Percentiles rank a stretch among this genome's conserved stretches.
phyloP scores from a whole-genome alignment of 2,797 vertebrate genomes.

The Tenualosa thibaudeaui region DNA sequence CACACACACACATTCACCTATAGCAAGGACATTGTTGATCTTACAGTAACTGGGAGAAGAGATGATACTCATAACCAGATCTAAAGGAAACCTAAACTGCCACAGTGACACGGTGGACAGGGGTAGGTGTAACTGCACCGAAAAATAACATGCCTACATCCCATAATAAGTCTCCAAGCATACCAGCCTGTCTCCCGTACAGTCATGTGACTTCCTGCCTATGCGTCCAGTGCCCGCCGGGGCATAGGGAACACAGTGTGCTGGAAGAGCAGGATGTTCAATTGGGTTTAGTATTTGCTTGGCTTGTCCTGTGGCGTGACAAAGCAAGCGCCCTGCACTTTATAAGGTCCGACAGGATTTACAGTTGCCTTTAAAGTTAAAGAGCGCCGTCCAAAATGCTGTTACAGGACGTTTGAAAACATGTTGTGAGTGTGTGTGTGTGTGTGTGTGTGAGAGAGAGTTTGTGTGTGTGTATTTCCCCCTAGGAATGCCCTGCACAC shows the following conservation, averaged over 20 bases:
- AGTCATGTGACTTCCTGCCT: background rate
- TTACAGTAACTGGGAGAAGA: no score
- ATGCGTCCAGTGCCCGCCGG: conserved; percentile 27
- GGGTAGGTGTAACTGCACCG: no score
- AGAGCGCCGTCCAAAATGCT: conserved; percentile 32
- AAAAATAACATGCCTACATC: no score
- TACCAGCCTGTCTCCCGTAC: no score
- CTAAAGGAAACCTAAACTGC: no score
- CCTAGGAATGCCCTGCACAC: conserved; percentile 20
- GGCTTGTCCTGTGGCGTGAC: conserved; percentile 49
- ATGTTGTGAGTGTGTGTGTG: conserved; percentile 41
- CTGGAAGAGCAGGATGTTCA: no score
- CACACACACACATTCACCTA: background rate
- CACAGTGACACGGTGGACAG: no score
- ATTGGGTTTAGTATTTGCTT: conserved; percentile 44
- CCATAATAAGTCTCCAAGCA: no score
- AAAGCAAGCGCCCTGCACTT: conserved; percentile 40
- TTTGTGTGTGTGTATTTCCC: no score
- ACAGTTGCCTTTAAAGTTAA: conserved; percentile 39
- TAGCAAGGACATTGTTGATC: no score
- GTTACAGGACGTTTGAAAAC: conserved; percentile 49
- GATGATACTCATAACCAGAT: no score
- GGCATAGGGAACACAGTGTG: no score
- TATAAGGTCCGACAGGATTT: conserved; percentile 47
- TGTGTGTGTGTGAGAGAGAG: background rate